Evolutionary conservation across 2,797 vertebrate genomes (phyloP), one percentile per base, ranked within the genome.

Genomic region (Enteromius thamalakanensis): DNA sequence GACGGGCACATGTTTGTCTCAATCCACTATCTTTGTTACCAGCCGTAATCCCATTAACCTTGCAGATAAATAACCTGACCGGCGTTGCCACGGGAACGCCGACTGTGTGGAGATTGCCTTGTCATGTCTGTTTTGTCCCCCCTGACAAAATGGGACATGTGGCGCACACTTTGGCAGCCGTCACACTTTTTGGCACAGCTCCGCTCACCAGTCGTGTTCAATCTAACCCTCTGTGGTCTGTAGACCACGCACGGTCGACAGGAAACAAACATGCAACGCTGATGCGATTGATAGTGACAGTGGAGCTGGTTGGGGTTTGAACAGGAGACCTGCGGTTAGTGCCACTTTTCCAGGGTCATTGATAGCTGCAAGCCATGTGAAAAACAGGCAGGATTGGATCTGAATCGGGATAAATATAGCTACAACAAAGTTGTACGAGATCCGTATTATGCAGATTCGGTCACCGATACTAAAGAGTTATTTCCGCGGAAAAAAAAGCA

Each of bases 21-120:
- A 90, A 90, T 94, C 91, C 90, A 90, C 91, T 92, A 91, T 92
- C 92, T 92, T 93, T 90, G 89, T 92, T 93, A 94, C 87, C 90
- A 92, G 91, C 89, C 90, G 87, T 93, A 92, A 94, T 94, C 93
- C 93, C 90, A 94, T 94, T 95, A 95, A 95, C 93, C 94, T 94
- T 94, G 91, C 80, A 91, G 92, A 94, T 93, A 94, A 93, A 94
- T 92, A 94, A 93, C 91, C 91, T 79, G 87, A 92, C 86, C 89
- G 65, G 55, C 32, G 87, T 84, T 94, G 90, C 92, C 92, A 93
- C 91, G 92, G 93, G 89, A 90, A 93, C 91, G 89, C 92, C 92
- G 94, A 93, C 92, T 92, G 93, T 92, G 92, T 90, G 91, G 92
- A 91, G 90, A 94, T 94, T 94, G 92, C 91, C 93, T 93, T 95